phyloP scores from a whole-genome alignment of 64 coral and sea anemone genomes.

The Dendronephthya gigantea region DNA sequence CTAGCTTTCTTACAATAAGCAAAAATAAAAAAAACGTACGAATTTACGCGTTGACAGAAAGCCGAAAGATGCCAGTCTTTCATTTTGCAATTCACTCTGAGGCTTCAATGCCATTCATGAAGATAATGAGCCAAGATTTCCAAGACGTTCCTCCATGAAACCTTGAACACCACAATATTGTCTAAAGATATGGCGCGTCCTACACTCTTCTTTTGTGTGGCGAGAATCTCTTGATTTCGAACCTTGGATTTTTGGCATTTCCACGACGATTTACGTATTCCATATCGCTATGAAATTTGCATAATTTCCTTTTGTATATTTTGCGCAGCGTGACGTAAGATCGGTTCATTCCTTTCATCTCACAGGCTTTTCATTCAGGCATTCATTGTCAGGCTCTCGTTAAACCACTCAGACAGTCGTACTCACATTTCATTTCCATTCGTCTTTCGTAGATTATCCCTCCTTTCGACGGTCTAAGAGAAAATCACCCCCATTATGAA shows the following conservation, averaged over 20 bases:
- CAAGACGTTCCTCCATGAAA: background rate
- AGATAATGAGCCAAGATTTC: too few species aligned
- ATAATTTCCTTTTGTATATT: background rate
- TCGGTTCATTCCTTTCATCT: background rate
- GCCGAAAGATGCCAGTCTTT: too few species aligned
- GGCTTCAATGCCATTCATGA: too few species aligned
- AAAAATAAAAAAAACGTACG: too few species aligned
- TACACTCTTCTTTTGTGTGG: background rate
- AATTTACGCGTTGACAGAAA: too few species aligned
- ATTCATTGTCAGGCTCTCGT: too few species aligned
- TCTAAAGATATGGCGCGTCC: background rate
- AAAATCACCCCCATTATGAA: background rate
- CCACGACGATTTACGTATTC: background rate
- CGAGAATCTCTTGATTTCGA: background rate
- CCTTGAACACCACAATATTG: background rate
- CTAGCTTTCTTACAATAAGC: too few species aligned
- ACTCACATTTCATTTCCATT: background rate
- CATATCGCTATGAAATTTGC: background rate
- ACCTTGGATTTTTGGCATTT: background rate
- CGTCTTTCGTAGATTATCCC: background rate
- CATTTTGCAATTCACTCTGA: too few species aligned
- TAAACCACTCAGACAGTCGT: background rate
- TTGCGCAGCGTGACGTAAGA: background rate
- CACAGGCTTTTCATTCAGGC: too few species aligned
- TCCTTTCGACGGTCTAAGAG: background rate